phyloP scores from a whole-genome alignment of 2,888 invertebrate genomes.

The Theretra japonica region DNA sequence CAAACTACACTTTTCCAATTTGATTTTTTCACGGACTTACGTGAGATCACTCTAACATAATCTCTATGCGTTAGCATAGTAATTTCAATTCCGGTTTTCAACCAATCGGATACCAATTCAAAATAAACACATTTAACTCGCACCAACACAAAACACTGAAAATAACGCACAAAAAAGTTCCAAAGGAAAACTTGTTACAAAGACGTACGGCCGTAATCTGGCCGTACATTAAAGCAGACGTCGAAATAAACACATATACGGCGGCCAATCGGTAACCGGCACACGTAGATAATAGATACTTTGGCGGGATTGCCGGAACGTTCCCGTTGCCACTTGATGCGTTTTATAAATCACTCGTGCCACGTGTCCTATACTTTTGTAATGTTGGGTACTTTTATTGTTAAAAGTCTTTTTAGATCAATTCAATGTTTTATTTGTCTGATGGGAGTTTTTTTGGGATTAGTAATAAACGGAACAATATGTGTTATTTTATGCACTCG shows the following conservation, averaged over 20 bases:
- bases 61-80: no score
- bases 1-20: no score
- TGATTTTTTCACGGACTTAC: no score
- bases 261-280: conserved; percentile 44
- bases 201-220: conserved; percentile 23
- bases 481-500: no score
- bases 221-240: conserved; percentile 14
- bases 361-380: background rate
- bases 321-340: conserved; percentile 71
- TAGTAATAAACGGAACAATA: no score
- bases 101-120: no score
- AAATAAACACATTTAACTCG: background rate
- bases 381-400: background rate
- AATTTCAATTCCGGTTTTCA: no score
- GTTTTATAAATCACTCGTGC: conserved; percentile 63
- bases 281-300: conserved; percentile 74
- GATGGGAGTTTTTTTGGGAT: no score
- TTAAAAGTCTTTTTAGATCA: background rate
- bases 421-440: no score
- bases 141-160: background rate
- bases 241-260: conserved; percentile 29
- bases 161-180: background rate
- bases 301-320: conserved; percentile 63
- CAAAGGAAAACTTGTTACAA: conserved; percentile 20
- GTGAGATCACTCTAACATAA: no score